These are phyloP conservation scores for Anagyrus pseudococci DNA, from an alignment of 2,888 invertebrate species.

Conservation along the genomic window DNA sequence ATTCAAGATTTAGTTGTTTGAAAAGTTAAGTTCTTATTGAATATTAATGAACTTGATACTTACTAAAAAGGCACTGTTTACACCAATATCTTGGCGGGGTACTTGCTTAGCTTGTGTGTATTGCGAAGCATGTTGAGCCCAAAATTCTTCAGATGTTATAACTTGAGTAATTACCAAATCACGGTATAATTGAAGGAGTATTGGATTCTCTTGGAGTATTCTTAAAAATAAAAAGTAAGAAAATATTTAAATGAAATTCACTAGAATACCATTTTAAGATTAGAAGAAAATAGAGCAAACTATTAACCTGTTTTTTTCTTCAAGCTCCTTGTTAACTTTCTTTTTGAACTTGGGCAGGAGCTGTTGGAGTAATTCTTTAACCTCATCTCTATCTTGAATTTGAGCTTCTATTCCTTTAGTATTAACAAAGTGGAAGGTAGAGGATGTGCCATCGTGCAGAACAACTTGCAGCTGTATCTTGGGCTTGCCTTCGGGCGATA, in stretches of 20 bases:
- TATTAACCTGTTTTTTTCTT: constrained; percentile 80
- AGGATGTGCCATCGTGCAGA: constrained; percentile 89
- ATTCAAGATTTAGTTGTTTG: background rate
- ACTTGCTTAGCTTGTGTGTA: constrained; percentile 77
- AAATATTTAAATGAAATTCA: background rate
- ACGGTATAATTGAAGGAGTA: constrained; percentile 91
- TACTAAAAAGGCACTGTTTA: constrained; percentile 71
- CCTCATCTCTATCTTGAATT: constrained; percentile 88
- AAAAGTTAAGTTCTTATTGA: background rate
- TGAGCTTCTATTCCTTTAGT: constrained; percentile 83
- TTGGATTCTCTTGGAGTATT: constrained; percentile 87
- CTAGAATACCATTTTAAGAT: background rate
- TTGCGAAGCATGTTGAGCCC: constrained; percentile 86
- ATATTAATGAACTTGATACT: constrained; percentile 39
- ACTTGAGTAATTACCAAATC: constrained; percentile 97
- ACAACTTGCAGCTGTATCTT: constrained; percentile 98
- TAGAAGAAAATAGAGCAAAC: constrained; percentile 13
- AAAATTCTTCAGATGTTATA: constrained; percentile 96
- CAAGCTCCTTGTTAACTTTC: constrained; percentile 88
- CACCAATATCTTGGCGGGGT: constrained; percentile 85
- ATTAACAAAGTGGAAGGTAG: constrained; percentile 97
- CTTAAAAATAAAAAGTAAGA: constrained; percentile 57
- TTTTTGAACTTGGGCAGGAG: constrained; percentile 92
- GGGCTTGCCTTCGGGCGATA: constrained; percentile 94
- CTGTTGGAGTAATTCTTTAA: constrained; percentile 90